Evolutionary conservation across 2,113 vertebrate species (phyloP).

Genomic region (Notarius lentiginosus): DNA sequence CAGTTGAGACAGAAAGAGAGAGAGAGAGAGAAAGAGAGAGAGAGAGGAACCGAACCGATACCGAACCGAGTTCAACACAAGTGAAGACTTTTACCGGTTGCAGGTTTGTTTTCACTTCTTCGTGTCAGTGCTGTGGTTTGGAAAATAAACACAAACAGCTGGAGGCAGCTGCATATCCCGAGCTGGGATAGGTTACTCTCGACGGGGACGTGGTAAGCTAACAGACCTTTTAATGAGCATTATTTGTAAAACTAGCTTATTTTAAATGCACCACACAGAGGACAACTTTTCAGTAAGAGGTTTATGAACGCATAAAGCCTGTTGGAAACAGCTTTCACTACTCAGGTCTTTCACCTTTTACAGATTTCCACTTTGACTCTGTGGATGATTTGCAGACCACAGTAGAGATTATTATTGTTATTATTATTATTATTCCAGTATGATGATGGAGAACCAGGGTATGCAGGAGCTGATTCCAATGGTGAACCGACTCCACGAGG

Average conservation of each 20-base stretch:
- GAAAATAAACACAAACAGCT: neutral
- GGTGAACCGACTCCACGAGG: conserved; percentile 88
- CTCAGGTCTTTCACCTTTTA: too few relatives aligned
- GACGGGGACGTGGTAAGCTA: neutral
- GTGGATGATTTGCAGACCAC: neutral
- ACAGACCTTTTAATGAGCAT: neutral
- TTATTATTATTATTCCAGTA: neutral
- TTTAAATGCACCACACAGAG: neutral
- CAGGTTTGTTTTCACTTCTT: neutral
- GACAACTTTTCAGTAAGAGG: neutral
- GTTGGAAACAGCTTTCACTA: too few relatives aligned
- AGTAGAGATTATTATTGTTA: neutral
- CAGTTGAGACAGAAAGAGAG: conserved; percentile 17
- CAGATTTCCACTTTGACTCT: neutral
- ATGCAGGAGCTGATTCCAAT: conserved; percentile 94
- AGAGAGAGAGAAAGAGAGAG: neutral
- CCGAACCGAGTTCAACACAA: conserved; percentile 17
- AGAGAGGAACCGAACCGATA: neutral
- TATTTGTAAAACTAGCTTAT: too few relatives aligned
- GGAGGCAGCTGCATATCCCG: neutral
- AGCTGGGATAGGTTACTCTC: neutral
- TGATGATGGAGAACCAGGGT: conserved; percentile 77
- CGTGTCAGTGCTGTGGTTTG: neutral
- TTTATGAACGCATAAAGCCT: neutral
- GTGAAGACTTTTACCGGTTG: neutral